Conservation (phyloP, 2,888 invertebrate species). For the Acrobasis suavella region DNA sequence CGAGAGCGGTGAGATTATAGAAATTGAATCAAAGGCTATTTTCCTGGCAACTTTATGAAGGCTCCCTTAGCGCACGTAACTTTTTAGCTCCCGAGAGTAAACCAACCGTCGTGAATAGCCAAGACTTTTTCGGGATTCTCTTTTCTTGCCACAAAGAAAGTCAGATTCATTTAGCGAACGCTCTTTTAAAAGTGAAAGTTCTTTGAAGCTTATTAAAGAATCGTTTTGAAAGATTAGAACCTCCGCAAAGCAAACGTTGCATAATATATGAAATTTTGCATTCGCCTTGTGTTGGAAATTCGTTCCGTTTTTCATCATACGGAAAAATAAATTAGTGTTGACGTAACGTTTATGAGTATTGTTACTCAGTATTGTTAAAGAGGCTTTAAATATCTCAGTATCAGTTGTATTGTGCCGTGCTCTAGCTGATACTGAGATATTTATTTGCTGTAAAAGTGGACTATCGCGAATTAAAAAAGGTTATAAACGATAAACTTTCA, state of each 20-base stretch:
- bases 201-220: conserved; percentile 71
- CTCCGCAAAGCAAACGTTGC: conserved; percentile 47
- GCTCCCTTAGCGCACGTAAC: conserved; percentile 53
- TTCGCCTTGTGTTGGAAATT: conserved; percentile 1
- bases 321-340: background rate
- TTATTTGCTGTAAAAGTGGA: too few species aligned
- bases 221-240: conserved; percentile 58
- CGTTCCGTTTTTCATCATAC: background rate
- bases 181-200: conserved; percentile 63
- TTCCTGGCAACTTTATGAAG: conserved; percentile 50
- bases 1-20: conserved; percentile 22
- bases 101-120: conserved; percentile 65
- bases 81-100: conserved; percentile 63
- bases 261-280: conserved; percentile 37
- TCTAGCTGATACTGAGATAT: background rate
- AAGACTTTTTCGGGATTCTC: conserved; percentile 62
- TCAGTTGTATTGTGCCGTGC: too few species aligned
- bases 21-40: conserved; percentile 55
- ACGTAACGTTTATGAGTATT: background rate
- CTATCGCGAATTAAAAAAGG: too few species aligned
- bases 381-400: too few species aligned
- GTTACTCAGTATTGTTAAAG: background rate
- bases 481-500: too few species aligned
- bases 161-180: conserved; percentile 69
- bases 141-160: conserved; percentile 69